phyloP scores from a whole-genome alignment of 2,888 invertebrate species.

The Chrysotoxum bicinctum region DNA sequence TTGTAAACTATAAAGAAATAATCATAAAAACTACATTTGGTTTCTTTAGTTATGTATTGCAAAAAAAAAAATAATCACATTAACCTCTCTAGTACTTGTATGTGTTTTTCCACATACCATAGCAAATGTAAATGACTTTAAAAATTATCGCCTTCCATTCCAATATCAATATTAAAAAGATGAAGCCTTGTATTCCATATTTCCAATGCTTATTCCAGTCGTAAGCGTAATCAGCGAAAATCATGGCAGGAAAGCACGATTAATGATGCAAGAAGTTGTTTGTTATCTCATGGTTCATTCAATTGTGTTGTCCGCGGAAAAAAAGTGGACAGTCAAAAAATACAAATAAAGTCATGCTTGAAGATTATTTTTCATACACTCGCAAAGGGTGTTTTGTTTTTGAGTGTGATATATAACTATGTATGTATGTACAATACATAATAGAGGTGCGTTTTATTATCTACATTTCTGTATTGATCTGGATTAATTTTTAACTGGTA shows the following conservation, averaged over 20 bases:
- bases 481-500: too few species aligned
- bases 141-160: conserved; percentile 21
- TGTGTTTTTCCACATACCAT: neutral
- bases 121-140: neutral
- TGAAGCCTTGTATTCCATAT: neutral
- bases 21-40: neutral
- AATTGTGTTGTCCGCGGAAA: conserved; percentile 6
- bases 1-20: too few species aligned
- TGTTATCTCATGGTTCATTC: conserved; percentile 58
- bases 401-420: too few species aligned
- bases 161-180: neutral
- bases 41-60: too few species aligned
- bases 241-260: conserved; percentile 50
- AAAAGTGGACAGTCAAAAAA: conserved; percentile 6
- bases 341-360: neutral
- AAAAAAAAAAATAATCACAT: neutral
- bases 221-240: conserved; percentile 12
- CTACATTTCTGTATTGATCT: too few species aligned
- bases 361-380: neutral
- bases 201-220: conserved; percentile 15
- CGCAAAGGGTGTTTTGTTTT: neutral
- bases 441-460: too few species aligned
- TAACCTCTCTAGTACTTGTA: neutral
- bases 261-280: conserved; percentile 67
- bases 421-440: too few species aligned